phyloP scores from a whole-genome alignment of 2,888 invertebrate species.

The Tenthredo scrophulariae region DNA sequence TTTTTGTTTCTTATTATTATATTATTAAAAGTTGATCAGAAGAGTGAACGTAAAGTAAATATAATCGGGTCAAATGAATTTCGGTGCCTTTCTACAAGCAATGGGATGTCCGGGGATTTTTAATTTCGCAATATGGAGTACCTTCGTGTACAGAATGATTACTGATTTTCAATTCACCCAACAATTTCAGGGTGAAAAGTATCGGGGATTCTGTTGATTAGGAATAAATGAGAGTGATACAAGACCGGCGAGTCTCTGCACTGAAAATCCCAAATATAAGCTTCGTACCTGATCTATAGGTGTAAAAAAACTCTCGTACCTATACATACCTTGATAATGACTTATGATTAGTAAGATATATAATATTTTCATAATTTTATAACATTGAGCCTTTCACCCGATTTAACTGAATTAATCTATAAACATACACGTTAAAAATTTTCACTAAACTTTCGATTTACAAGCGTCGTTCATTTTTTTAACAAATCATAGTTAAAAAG shows the following conservation, averaged over 20 bases:
- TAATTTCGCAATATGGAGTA: conserved; percentile 26
- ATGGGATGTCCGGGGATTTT: conserved; percentile 28
- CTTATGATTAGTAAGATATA: conserved; percentile 13
- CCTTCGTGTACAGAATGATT: not conserved
- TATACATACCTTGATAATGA: not conserved
- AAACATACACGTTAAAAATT: conserved; percentile 25
- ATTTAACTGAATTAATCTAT: conserved; percentile 39
- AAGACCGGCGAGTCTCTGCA: conserved; percentile 14
- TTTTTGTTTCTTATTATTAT: not conserved
- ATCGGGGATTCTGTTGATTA: conserved; percentile 15
- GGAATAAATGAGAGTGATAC: conserved; percentile 35
- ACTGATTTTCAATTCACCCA: not conserved
- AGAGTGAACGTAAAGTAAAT: conserved; percentile 24
- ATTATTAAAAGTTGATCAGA: not conserved
- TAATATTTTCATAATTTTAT: conserved; percentile 27
- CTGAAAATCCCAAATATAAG: not conserved
- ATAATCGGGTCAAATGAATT: conserved; percentile 48
- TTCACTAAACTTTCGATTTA: conserved; percentile 47
- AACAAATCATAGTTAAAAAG: not conserved
- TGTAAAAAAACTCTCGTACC: not conserved
- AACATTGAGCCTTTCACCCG: conserved; percentile 45
- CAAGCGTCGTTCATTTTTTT: not conserved
- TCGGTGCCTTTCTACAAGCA: conserved; percentile 45
- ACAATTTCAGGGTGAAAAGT: not conserved
- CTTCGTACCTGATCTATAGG: not conserved